Evolutionary conservation across 2,888 invertebrate genomes (phyloP).

Genomic region (Bombylius major): DNA sequence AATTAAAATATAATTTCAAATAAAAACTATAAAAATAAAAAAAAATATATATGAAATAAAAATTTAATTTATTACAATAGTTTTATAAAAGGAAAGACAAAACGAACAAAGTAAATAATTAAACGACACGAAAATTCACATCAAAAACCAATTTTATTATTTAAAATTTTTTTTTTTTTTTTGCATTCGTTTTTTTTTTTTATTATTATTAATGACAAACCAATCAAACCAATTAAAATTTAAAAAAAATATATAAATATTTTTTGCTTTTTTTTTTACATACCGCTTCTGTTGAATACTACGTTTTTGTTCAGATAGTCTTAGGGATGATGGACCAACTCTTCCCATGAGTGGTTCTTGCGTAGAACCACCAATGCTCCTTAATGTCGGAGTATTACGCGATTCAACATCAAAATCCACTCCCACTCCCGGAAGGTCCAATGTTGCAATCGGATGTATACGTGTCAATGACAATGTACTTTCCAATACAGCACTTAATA

Average conservation of each 20-base stretch:
- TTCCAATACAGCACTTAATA: slow-evolving; percentile 36
- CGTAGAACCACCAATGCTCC: slow-evolving; percentile 22
- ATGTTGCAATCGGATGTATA: slow-evolving; percentile 36
- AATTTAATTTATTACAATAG: too few relatives aligned
- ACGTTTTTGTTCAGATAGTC: slow-evolving; percentile 27
- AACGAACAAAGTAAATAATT: background rate
- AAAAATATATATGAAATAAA: too few relatives aligned
- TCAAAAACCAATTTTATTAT: background rate
- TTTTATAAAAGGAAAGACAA: background rate
- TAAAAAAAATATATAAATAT: background rate
- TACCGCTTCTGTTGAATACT: slow-evolving; percentile 36
- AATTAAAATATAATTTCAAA: too few relatives aligned
- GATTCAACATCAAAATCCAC: slow-evolving; percentile 34
- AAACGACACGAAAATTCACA: background rate
- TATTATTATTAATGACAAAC: background rate
- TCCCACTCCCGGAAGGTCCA: slow-evolving; percentile 35
- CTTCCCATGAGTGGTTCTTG: slow-evolving; percentile 20
- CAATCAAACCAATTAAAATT: background rate
- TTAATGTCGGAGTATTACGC: slow-evolving; percentile 22
- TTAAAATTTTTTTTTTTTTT: background rate
- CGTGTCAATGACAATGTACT: slow-evolving; percentile 36
- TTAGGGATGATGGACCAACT: slow-evolving; percentile 28
- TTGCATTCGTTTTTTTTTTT: background rate
- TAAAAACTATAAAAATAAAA: too few relatives aligned
- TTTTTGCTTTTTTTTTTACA: slow-evolving; percentile 13